Evolutionary conservation across 2,888 invertebrate genomes (phyloP), one percentile per base, ranked within the genome.

Genomic region (Erebia ligea): DNA sequence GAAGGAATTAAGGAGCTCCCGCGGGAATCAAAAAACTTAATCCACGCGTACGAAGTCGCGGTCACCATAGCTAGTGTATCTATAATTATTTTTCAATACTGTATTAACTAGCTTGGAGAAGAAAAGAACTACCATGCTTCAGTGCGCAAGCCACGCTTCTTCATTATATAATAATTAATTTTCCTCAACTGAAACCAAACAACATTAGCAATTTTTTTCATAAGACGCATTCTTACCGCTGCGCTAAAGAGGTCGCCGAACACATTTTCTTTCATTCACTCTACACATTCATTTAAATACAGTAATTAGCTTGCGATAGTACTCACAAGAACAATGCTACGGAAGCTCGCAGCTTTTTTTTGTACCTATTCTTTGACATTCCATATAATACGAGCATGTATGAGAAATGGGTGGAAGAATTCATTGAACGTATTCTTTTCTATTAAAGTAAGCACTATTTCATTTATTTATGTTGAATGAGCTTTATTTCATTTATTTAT

Each of bases 251-350:
- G 19, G 21, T 48, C 62, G 19, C 21, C 15, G 48, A 48, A 45
- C 8, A 62, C 45, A 48, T 62, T 62, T 62, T 62, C 62, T 62
- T 48, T 45, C 25, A 62, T 62, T 62, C 62, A 45, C 48, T 62
- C 62, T 21, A 62, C 62, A 62, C 62, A 67, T 67, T 58, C 58
- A 67, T 67, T 67, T 67, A 48, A 58, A 58, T 67, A 67, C 67
- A 58, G 58, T 67, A 67, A 67, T 67, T 48, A 67, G 57, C 58
- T 48, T 21, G 58, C 57, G 58, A 58, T 54, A 58, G 57, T 67
- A 48, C 54, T 17, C 66, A 11, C 45, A 67, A 67, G 58, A 67
- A 67, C 67, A 67, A 67, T 67, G 48, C 67, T 8, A 42, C 56
- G 45, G 67, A 67, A 58, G 25, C 67, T 58, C 58, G 67, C n/a